Conservation (phyloP, 2,888 invertebrate species). For the Drosophila infuscata region DNA sequence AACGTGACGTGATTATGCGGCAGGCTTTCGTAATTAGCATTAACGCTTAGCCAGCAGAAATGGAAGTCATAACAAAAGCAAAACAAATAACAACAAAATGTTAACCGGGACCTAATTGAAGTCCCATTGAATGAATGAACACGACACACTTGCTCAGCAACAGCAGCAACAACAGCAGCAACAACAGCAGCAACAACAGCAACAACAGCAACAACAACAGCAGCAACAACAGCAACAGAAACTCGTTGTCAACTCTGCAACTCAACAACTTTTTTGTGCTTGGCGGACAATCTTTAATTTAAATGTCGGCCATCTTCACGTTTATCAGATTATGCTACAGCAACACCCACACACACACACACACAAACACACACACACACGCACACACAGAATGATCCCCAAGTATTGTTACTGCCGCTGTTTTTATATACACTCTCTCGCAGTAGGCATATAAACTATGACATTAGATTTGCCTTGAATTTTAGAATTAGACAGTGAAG, state of each 20-base stretch:
- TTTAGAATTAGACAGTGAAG: not conserved
- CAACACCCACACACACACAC: slow-evolving; percentile 31
- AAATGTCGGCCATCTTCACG: slow-evolving; percentile 77
- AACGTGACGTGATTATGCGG: slow-evolving; percentile 60
- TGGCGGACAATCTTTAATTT: slow-evolving; percentile 78
- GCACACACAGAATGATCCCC: not conserved
- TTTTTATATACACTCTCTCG: slow-evolving; percentile 4
- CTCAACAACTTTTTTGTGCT: slow-evolving; percentile 69
- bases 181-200: slow-evolving; percentile 5
- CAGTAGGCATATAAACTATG: not conserved
- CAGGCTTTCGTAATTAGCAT: slow-evolving; percentile 66
- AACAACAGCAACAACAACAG: slow-evolving; percentile 6
- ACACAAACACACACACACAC: slow-evolving; percentile 14
- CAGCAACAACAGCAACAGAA: slow-evolving; percentile 13
- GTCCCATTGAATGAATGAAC: slow-evolving; percentile 63
- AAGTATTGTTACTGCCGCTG: not conserved
- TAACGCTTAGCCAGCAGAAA: slow-evolving; percentile 55
- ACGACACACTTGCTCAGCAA: slow-evolving; percentile 44
- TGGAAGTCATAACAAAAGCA: slow-evolving; percentile 63
- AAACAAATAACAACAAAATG: slow-evolving; percentile 45
- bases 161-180: slow-evolving; percentile 9
- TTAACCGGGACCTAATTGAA: slow-evolving; percentile 69
- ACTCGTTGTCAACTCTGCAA: slow-evolving; percentile 31
- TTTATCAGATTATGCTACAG: slow-evolving; percentile 73
- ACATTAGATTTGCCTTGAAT: not conserved